Conservation (phyloP, 2,888 invertebrate species). For the Drepana falcataria region DNA sequence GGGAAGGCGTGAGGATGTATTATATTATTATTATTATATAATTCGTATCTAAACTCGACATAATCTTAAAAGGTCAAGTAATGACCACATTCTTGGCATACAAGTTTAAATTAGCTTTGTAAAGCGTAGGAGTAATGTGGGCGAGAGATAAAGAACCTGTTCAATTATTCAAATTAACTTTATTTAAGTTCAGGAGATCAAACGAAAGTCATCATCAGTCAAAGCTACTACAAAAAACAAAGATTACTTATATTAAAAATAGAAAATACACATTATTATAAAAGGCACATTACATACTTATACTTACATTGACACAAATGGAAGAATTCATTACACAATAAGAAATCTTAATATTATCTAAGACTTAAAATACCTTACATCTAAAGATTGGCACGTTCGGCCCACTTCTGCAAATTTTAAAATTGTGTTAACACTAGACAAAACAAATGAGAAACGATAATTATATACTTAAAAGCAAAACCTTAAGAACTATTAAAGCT, state of each 20-base stretch:
- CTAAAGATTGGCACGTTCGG: constrained; percentile 69
- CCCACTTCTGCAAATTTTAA: constrained; percentile 45
- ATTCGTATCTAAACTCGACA: too few relatives aligned
- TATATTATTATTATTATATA: too few relatives aligned
- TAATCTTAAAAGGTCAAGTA: not conserved
- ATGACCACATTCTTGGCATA: not conserved
- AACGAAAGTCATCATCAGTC: constrained; percentile 76
- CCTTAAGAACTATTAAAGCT: constrained; percentile 55
- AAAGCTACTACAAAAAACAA: constrained; percentile 28
- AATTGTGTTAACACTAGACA: constrained; percentile 13
- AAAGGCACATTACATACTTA: constrained; percentile 4
- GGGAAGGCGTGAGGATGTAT: too few relatives aligned
- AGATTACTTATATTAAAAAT: not conserved
- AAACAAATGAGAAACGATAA: constrained; percentile 21
- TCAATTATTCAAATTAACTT: constrained; percentile 33
- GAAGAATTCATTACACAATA: constrained; percentile 49
- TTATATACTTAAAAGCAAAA: constrained; percentile 10
- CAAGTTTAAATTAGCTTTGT: not conserved
- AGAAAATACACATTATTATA: constrained; percentile 14
- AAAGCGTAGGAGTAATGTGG: not conserved
- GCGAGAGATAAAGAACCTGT: constrained; percentile 14
- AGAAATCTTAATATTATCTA: constrained; percentile 22
- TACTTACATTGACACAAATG: constrained; percentile 40
- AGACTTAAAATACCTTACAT: not conserved
- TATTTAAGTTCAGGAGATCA: constrained; percentile 72